Percentiles rank a stretch among this genome's conserved stretches.
These are phyloP conservation scores for Neelides sp. DNA, from an alignment of 1,140 invertebrate genomes.

Conservation along the genomic window DNA sequence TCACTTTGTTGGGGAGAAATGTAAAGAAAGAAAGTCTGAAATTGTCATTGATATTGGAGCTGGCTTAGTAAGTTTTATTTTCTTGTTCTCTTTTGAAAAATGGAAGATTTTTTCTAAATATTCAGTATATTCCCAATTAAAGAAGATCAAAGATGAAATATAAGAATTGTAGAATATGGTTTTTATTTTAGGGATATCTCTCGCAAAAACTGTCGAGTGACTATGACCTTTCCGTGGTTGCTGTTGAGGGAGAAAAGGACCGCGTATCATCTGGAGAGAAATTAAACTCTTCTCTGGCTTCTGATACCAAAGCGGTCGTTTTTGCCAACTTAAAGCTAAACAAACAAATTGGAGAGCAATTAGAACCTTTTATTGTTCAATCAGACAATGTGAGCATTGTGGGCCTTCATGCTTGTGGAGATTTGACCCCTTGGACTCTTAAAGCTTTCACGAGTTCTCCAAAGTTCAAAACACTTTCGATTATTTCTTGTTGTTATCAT, in stretches of 20 bases:
- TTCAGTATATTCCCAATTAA: background rate
- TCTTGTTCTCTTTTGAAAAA: background rate
- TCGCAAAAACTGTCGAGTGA: conserved; percentile 4
- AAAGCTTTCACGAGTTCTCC: conserved; percentile 53
- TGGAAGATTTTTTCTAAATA: background rate
- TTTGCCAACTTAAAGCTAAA: conserved; percentile 42
- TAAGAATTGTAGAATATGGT: background rate
- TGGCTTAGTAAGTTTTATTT: conserved; percentile 1
- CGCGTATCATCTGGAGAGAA: conserved; percentile 50
- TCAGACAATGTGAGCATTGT: conserved; percentile 40
- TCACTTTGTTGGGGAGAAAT: conserved; percentile 14
- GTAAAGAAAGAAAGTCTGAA: conserved; percentile 7
- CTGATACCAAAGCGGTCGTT: conserved; percentile 43
- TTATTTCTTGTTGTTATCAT: conserved; percentile 79
- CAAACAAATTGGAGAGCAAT: conserved; percentile 9
- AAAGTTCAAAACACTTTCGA: conserved; percentile 45
- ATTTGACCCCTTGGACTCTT: conserved; percentile 58
- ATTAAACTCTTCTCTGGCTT: conserved; percentile 46
- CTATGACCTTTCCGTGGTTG: conserved; percentile 52
- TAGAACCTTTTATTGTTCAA: background rate
- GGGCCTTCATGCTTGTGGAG: conserved; percentile 71
- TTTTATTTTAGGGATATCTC: conserved; percentile 22
- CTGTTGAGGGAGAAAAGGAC: conserved; percentile 51
- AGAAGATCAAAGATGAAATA: background rate
- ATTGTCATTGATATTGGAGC: conserved; percentile 14